These are phyloP conservation scores for Otis tarda DNA, from an alignment of 2,113 vertebrate genomes.

Conservation along the genomic window DNA sequence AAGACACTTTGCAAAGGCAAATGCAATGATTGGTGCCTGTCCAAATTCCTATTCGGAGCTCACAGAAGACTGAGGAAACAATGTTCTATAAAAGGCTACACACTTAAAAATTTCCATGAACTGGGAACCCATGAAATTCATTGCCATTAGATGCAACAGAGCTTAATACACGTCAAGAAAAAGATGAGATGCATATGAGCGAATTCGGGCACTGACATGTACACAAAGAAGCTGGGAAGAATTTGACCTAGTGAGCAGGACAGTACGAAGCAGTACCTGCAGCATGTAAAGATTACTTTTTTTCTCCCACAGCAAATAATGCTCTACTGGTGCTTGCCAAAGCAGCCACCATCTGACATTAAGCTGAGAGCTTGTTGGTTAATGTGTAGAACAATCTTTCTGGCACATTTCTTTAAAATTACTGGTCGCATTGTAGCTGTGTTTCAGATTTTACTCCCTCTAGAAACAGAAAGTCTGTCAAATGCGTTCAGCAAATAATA, in stretches of 20 bases:
- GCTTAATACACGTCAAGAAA: neutral
- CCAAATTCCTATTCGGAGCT: neutral
- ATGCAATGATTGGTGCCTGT: neutral
- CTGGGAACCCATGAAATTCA: neutral
- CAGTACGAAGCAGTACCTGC: neutral
- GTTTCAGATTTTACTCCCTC: neutral
- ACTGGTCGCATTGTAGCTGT: neutral
- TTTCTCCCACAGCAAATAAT: slow-evolving; percentile 4
- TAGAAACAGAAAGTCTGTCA: neutral
- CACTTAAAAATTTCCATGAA: neutral
- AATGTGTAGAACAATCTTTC: neutral
- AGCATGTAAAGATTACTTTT: neutral
- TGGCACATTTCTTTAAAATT: slow-evolving; percentile 6
- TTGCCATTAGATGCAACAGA: neutral
- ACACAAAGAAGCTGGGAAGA: neutral
- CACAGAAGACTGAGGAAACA: neutral
- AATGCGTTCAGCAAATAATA: slow-evolving; percentile 11
- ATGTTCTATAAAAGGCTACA: neutral
- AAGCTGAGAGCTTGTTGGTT: neutral
- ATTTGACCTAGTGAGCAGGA: neutral
- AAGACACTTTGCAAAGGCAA: neutral
- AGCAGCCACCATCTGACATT: neutral
- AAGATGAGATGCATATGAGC: neutral
- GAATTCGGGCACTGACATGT: neutral
- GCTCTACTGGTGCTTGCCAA: neutral